phyloP scores from a whole-genome alignment of 2,888 invertebrate genomes.

The Thecocarcelia acutangulata region DNA sequence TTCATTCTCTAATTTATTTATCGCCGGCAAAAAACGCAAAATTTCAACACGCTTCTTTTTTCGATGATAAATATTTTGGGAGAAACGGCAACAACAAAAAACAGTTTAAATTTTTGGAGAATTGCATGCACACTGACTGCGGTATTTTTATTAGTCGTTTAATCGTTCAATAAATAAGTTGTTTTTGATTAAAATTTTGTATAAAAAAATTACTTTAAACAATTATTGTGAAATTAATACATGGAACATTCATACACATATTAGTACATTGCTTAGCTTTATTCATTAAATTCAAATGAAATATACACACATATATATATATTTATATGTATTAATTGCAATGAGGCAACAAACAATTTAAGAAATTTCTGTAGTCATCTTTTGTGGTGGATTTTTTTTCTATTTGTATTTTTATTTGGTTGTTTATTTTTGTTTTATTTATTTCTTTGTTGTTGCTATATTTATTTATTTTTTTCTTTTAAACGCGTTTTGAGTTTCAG shows the following conservation, averaged over 20 bases:
- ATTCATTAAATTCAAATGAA: slow-evolving; percentile 10
- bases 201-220: not conserved
- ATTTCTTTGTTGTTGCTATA: slow-evolving; percentile 5
- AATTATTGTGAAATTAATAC: slow-evolving; percentile 27
- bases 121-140: not conserved
- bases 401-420: slow-evolving; percentile 13
- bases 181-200: not conserved
- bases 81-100: slow-evolving; percentile 4
- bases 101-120: not conserved
- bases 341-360: slow-evolving; percentile 30
- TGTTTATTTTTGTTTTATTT: slow-evolving; percentile 20
- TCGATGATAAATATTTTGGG: not conserved
- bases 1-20: no score
- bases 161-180: slow-evolving; percentile 2
- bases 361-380: not conserved
- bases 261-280: not conserved
- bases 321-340: no score
- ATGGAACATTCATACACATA: not conserved
- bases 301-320: no score
- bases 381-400: slow-evolving; percentile 6
- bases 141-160: slow-evolving; percentile 26
- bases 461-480: slow-evolving; percentile 13
- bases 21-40: slow-evolving; percentile 37
- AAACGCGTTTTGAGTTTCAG: slow-evolving; percentile 10
- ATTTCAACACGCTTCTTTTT: slow-evolving; percentile 23